Conservation (phyloP, 2,113 vertebrate genomes). For the Cisticola juncidis region DNA sequence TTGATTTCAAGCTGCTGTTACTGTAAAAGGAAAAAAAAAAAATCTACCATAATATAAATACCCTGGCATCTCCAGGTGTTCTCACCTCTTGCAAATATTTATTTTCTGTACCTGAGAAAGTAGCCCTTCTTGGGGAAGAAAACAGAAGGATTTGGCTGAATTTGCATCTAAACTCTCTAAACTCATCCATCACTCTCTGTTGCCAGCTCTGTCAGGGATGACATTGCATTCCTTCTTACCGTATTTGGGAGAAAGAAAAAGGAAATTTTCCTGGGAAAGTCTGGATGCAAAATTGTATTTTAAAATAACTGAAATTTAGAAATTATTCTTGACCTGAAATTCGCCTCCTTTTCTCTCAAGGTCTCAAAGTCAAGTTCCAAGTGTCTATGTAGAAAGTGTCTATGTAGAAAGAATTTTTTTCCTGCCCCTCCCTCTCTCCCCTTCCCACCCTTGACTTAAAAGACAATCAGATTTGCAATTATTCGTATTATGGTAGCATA, state of each 20-base stretch:
- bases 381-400: not conserved
- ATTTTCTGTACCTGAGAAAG: not conserved
- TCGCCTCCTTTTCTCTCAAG: not conserved
- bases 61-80: not conserved
- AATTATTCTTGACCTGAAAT: not conserved
- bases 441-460: not conserved
- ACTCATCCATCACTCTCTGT: not conserved
- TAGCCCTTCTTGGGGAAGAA: not conserved
- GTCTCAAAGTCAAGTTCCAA: not conserved
- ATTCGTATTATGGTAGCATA: not conserved
- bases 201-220: not conserved
- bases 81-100: not conserved
- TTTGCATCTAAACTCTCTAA: not conserved
- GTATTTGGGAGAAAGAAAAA: not conserved
- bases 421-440: fast-evolving
- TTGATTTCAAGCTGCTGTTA: slow-evolving; percentile 36
- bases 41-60: not conserved
- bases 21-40: not conserved
- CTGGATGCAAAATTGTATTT: not conserved
- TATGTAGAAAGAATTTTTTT: not conserved
- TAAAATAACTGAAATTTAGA: not conserved
- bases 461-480: not conserved
- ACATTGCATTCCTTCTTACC: not conserved
- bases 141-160: not conserved
- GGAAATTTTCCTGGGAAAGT: not conserved